These are phyloP conservation scores for Pomacea maculata DNA, from an alignment of 1,140 invertebrate genomes.

Conservation along the genomic window DNA sequence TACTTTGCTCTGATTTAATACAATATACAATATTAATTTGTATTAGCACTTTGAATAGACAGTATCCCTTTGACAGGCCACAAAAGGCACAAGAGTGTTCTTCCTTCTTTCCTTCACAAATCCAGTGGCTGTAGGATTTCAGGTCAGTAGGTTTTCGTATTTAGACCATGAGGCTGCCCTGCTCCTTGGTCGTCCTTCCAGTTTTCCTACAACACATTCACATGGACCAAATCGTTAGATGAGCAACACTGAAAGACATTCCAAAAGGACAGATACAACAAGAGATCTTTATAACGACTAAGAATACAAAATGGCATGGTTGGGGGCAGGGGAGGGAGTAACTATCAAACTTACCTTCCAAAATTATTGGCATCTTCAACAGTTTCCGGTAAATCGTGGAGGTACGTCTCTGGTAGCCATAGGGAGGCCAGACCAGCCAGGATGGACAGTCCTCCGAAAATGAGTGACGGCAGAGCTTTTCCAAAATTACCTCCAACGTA, in stretches of 20 bases:
- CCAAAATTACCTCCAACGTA: conserved; percentile 65
- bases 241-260: too few relatives aligned
- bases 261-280: not conserved
- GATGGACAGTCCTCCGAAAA: conserved; percentile 70
- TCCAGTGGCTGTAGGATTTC: too few relatives aligned
- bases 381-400: conserved; percentile 69
- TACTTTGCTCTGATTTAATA: too few relatives aligned
- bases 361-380: conserved; percentile 66
- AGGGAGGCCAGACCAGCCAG: conserved; percentile 66
- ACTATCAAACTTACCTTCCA: conserved; percentile 29
- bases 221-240: not conserved
- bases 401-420: conserved; percentile 71
- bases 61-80: too few relatives aligned
- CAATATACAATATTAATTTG: too few relatives aligned
- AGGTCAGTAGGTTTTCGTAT: too few relatives aligned
- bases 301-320: not conserved
- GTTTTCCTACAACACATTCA: not conserved
- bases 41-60: too few relatives aligned
- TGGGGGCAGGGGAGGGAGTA: not conserved
- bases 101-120: too few relatives aligned
- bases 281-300: not conserved
- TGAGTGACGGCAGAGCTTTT: conserved; percentile 66
- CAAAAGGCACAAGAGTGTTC: too few relatives aligned
- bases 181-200: not conserved
- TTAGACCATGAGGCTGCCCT: too few relatives aligned